phyloP scores from a whole-genome alignment of 2,888 invertebrate genomes.

The Epistrophella euchroma region DNA sequence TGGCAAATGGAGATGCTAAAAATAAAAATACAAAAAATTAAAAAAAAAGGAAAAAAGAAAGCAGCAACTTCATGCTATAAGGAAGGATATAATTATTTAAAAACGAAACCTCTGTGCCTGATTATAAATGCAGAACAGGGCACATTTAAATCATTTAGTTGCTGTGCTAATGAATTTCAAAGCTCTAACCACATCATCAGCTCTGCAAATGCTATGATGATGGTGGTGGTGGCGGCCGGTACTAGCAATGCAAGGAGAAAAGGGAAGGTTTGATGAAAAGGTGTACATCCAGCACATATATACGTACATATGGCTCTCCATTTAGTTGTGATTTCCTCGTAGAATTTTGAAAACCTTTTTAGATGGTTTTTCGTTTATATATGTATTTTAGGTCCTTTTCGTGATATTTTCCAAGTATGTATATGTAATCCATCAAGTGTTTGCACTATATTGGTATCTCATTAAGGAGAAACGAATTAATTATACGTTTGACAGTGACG shows the following conservation, averaged over 20 bases:
- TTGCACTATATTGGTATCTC: conserved; percentile 56
- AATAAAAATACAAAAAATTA: conserved; percentile 7
- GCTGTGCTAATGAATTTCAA: conserved; percentile 77
- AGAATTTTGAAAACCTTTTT: conserved; percentile 62
- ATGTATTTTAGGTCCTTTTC: conserved; percentile 55
- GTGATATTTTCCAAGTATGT: conserved; percentile 48
- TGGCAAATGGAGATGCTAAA: conserved; percentile 28
- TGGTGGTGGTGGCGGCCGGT: background rate
- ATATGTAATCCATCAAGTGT: conserved; percentile 69
- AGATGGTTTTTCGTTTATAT: conserved; percentile 56
- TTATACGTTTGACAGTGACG: conserved; percentile 32
- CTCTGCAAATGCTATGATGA: conserved; percentile 71
- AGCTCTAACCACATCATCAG: conserved; percentile 77
- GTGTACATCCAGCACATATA: conserved; percentile 7
- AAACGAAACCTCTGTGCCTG: conserved; percentile 75
- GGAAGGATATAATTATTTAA: conserved; percentile 76
- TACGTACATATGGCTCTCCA: conserved; percentile 10
- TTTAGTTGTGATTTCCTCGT: conserved; percentile 35
- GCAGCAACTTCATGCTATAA: conserved; percentile 26
- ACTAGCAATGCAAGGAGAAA: conserved; percentile 25
- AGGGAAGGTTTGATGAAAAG: conserved; percentile 23
- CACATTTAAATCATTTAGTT: conserved; percentile 76
- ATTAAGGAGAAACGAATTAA: conserved; percentile 48
- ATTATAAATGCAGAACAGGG: conserved; percentile 76
- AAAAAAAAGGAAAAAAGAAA: background rate